Evolutionary conservation across 1,140 invertebrate genomes (phyloP).

Genomic region (Bombyx mandarina): DNA sequence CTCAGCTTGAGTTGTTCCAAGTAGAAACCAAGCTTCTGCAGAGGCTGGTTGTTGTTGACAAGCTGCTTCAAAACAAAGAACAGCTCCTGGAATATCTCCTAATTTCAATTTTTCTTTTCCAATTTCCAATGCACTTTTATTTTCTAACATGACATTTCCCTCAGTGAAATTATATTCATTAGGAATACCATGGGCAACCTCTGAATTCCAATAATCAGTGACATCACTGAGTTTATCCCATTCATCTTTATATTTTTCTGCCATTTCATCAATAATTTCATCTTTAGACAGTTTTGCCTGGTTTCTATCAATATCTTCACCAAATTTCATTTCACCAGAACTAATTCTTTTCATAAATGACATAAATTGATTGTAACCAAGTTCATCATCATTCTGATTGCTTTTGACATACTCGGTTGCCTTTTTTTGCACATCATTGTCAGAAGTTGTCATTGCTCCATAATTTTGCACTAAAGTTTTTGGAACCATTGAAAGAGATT

Average conservation of each 20-base stretch:
- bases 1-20: conserved; percentile 94
- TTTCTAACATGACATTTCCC: conserved; percentile 88
- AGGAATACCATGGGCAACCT: conserved; percentile 51
- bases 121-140: conserved; percentile 87
- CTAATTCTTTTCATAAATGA: conserved; percentile 87
- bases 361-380: conserved; percentile 86
- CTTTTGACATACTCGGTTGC: no score
- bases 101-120: conserved; percentile 85
- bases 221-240: conserved; percentile 65
- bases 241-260: conserved; percentile 65
- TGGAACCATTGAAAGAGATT: conserved; percentile 3
- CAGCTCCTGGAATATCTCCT: conserved; percentile 95
- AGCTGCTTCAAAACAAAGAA: conserved; percentile 96
- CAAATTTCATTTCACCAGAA: conserved; percentile 73
- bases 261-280: conserved; percentile 60
- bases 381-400: conserved; percentile 41
- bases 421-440: no score
- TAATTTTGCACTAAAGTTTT: no score
- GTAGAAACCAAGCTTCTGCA: conserved; percentile 84
- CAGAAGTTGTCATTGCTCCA: no score
- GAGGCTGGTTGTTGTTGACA: conserved; percentile 88
- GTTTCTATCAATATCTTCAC: conserved; percentile 31
- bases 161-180: conserved; percentile 87
- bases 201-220: conserved; percentile 50
- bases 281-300: conserved; percentile 48